These are phyloP conservation scores for Halichondria panicea DNA, from an alignment of 37 sponge, comb jelly and placozoan species.

Conservation along the genomic window DNA sequence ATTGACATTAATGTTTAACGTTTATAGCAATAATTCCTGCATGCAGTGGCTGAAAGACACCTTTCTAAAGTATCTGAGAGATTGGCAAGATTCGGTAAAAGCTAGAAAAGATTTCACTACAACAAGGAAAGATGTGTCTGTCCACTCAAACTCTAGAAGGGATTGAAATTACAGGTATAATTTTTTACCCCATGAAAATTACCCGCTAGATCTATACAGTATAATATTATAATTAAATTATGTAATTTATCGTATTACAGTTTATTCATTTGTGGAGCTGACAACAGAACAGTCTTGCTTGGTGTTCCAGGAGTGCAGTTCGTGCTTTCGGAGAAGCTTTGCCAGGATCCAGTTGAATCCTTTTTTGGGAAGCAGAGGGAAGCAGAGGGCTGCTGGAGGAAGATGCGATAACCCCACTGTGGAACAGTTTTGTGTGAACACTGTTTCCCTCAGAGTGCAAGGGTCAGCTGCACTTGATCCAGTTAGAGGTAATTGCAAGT, in stretches of 20 bases:
- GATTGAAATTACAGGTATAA: too few relatives aligned
- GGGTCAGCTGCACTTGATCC: conserved; percentile 41
- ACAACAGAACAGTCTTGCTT: not conserved
- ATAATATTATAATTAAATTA: too few relatives aligned
- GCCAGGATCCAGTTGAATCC: conserved; percentile 36
- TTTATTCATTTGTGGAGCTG: conserved; percentile 36
- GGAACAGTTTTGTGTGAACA: conserved; percentile 26
- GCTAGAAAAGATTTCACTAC: too few relatives aligned
- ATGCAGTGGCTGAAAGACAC: too few relatives aligned
- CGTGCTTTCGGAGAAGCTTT: conserved; percentile 18
- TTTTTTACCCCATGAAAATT: too few relatives aligned
- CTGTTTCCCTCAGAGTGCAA: conserved; percentile 30
- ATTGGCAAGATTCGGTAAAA: too few relatives aligned
- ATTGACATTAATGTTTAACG: too few relatives aligned
- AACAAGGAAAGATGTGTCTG: too few relatives aligned
- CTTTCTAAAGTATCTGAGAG: too few relatives aligned
- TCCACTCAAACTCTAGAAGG: too few relatives aligned
- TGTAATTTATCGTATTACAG: not conserved
- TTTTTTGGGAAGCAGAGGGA: conserved; percentile 53
- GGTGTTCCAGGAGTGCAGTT: conserved; percentile 15
- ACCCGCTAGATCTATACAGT: too few relatives aligned
- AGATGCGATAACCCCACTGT: conserved; percentile 42
- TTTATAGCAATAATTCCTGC: too few relatives aligned
- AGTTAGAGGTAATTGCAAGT: conserved; percentile 29
- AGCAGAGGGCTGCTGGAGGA: conserved; percentile 33